Evolutionary conservation across 2,888 invertebrate genomes (phyloP).

Genomic region (Trypoxylon attenuatum): DNA sequence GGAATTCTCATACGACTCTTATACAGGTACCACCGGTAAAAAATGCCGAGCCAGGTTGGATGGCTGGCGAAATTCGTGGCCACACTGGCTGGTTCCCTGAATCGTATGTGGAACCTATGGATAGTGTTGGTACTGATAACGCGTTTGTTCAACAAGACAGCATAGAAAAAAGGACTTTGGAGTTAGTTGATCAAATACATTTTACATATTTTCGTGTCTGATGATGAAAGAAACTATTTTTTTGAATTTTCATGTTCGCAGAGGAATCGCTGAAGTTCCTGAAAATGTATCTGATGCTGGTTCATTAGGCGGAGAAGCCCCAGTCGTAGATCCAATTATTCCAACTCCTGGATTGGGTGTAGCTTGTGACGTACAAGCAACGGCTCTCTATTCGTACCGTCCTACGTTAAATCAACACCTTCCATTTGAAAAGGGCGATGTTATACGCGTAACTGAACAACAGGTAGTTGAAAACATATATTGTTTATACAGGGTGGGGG

Average conservation of each 20-base stretch:
- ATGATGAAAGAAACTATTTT: too few species aligned
- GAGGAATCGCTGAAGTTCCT: constrained; percentile 85
- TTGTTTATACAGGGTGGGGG: neutral
- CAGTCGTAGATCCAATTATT: constrained; percentile 63
- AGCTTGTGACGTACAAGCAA: constrained; percentile 74
- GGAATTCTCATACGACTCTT: neutral
- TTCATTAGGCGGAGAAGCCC: constrained; percentile 71
- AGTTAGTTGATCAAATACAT: constrained; percentile 73
- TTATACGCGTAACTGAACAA: constrained; percentile 78
- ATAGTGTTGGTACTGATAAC: constrained; percentile 71
- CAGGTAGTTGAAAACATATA: constrained; percentile 62
- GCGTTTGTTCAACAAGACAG: constrained; percentile 72
- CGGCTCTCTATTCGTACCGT: constrained; percentile 78
- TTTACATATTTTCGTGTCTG: neutral
- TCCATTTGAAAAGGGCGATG: constrained; percentile 79
- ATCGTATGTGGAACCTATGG: constrained; percentile 91
- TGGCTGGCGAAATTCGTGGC: constrained; percentile 93
- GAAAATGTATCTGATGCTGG: constrained; percentile 77
- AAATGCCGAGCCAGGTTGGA: constrained; percentile 97
- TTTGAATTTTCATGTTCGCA: too few species aligned
- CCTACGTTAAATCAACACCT: constrained; percentile 79
- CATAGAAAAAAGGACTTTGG: constrained; percentile 74
- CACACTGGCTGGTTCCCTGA: constrained; percentile 98
- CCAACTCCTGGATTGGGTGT: constrained; percentile 70
- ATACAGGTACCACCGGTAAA: constrained; percentile 82